phyloP scores from a whole-genome alignment of 92 coral and sea anemone genomes.

The Diadumene lineata region DNA sequence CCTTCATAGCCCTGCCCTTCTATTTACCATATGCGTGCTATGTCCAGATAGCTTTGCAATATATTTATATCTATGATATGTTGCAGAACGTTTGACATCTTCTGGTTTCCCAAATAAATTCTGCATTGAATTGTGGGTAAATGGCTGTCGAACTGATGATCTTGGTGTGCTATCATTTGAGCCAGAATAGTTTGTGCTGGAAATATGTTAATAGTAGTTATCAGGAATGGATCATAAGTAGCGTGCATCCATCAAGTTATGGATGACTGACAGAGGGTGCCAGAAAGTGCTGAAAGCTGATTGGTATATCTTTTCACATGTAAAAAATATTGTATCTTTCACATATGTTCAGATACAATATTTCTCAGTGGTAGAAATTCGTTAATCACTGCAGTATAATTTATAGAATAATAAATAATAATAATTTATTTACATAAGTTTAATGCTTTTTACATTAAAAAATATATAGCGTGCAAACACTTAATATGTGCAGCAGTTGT shows the following conservation, averaged over 20 bases:
- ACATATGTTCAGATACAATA: background rate
- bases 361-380: too few relatives aligned
- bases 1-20: too few relatives aligned
- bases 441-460: too few relatives aligned
- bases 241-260: too few relatives aligned
- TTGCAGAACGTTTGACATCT: conserved; percentile 67
- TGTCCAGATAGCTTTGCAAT: conserved; percentile 74
- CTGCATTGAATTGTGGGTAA: conserved; percentile 62
- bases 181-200: background rate
- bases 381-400: too few relatives aligned
- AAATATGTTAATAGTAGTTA: background rate
- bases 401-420: too few relatives aligned
- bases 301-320: too few relatives aligned
- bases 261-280: background rate
- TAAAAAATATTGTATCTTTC: background rate
- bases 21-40: conserved; percentile 67
- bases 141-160: conserved; percentile 59
- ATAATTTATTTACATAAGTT: too few relatives aligned
- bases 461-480: too few relatives aligned
- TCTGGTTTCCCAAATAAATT: conserved; percentile 40
- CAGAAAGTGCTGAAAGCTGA: too few relatives aligned
- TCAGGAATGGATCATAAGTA: background rate
- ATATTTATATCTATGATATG: conserved; percentile 72
- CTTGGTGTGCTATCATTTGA: background rate
- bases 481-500: too few relatives aligned